Conservation (phyloP, 2,888 invertebrate species). For the Xanthorhoe designata region DNA sequence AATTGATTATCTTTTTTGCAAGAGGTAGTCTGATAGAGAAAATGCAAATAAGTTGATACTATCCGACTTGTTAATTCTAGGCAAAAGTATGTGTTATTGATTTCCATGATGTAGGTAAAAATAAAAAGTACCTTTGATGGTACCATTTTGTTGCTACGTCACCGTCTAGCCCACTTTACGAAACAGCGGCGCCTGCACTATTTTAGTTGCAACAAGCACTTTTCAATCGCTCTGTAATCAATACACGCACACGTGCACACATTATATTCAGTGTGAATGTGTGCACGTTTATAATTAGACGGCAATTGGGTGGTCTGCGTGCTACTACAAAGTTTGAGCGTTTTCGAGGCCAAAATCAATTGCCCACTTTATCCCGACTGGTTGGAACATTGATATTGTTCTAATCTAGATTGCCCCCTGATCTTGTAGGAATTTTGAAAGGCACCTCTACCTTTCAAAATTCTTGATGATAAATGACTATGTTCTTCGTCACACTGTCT, state of each 20-base stretch:
- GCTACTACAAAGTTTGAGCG: conserved; percentile 8
- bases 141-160: conserved; percentile 13
- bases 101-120: too few relatives aligned
- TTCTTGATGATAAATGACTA: too few relatives aligned
- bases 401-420: not conserved
- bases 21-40: too few relatives aligned
- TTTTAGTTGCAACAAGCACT: conserved; percentile 22
- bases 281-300: conserved; percentile 27
- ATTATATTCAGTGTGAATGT: conserved; percentile 1
- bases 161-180: conserved; percentile 22
- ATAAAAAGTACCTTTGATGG: not conserved
- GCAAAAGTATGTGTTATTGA: too few relatives aligned
- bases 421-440: too few relatives aligned
- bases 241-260: conserved; percentile 12
- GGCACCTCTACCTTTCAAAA: too few relatives aligned
- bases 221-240: conserved; percentile 17
- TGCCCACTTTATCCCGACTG: not conserved
- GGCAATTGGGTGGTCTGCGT: conserved; percentile 30
- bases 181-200: conserved; percentile 25
- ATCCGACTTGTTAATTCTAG: too few relatives aligned
- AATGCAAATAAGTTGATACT: too few relatives aligned
- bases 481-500: too few relatives aligned
- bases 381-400: not conserved
- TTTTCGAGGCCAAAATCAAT: conserved; percentile 11
- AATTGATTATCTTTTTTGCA: too few relatives aligned